Evolutionary conservation across 2,888 invertebrate species (phyloP).

Genomic region (Eupithecia vulgata): DNA sequence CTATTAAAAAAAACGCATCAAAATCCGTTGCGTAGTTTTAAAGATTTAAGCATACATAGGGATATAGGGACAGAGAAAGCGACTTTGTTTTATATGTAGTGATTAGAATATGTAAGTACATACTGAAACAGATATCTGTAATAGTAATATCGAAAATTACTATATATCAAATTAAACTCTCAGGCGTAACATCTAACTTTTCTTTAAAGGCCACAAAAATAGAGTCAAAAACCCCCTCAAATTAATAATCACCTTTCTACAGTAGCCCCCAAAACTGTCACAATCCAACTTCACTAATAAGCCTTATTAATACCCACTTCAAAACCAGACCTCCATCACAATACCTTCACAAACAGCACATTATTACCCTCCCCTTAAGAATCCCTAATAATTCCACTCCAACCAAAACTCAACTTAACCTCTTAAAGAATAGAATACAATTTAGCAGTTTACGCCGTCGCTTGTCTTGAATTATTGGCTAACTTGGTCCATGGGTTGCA

Average conservation of each 20-base stretch:
- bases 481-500: constrained; percentile 81
- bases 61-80: no score
- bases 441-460: constrained; percentile 56
- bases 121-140: no score
- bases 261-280: constrained; percentile 48
- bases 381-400: constrained; percentile 67
- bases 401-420: constrained; percentile 55
- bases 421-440: constrained; percentile 59
- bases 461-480: constrained; percentile 74
- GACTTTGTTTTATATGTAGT: no score
- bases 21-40: no score
- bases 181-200: background rate
- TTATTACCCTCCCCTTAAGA: constrained; percentile 69
- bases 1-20: no score
- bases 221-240: constrained; percentile 6
- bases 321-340: constrained; percentile 62
- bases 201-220: background rate
- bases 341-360: constrained; percentile 63
- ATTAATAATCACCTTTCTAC: constrained; percentile 30
- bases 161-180: no score
- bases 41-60: no score
- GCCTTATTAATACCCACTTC: constrained; percentile 66
- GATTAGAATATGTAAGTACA: no score
- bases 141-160: no score
- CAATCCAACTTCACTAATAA: constrained; percentile 61